Conservation (phyloP, 2,113 vertebrate species). For the Loxodonta africana region DNA sequence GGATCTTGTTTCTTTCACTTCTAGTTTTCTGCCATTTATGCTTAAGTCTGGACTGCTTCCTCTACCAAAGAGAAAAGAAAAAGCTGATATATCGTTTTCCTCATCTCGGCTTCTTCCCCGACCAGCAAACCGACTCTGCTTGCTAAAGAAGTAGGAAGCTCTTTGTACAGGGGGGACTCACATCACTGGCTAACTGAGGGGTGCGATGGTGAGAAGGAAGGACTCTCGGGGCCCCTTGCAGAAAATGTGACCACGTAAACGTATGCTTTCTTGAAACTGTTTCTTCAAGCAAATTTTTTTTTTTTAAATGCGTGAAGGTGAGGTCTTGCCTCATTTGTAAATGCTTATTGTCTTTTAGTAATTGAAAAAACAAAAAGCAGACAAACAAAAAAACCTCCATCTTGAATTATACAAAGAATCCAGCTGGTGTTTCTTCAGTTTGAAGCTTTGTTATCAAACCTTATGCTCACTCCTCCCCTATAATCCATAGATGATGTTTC, state of each 20-base stretch:
- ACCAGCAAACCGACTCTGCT: not conserved
- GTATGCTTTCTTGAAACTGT: not conserved
- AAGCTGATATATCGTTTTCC: not conserved
- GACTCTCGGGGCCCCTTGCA: not conserved
- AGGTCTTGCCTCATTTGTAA: constrained; percentile 10
- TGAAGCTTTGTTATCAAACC: not conserved
- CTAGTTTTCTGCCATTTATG: not conserved
- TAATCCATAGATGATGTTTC: not conserved
- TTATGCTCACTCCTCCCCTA: not conserved
- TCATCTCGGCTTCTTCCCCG: not conserved
- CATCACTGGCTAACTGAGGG: not conserved
- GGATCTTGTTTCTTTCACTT: not conserved
- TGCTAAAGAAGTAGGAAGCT: not conserved
- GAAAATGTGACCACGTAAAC: not conserved
- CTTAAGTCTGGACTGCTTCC: not conserved
- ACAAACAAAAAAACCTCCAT: not conserved
- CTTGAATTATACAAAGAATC: not conserved
- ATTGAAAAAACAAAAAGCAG: not conserved
- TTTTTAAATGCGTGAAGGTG: not conserved
- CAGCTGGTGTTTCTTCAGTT: not conserved
- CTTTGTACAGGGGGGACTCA: not conserved
- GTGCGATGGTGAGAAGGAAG: not conserved
- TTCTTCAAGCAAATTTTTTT: not conserved
- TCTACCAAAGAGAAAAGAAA: not conserved
- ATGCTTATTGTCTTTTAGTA: not conserved